A percentile compares a stretch with the other conserved stretches of the same genome.
Conservation (phyloP, 2,113 vertebrate species). For the Prinia subflava region DNA sequence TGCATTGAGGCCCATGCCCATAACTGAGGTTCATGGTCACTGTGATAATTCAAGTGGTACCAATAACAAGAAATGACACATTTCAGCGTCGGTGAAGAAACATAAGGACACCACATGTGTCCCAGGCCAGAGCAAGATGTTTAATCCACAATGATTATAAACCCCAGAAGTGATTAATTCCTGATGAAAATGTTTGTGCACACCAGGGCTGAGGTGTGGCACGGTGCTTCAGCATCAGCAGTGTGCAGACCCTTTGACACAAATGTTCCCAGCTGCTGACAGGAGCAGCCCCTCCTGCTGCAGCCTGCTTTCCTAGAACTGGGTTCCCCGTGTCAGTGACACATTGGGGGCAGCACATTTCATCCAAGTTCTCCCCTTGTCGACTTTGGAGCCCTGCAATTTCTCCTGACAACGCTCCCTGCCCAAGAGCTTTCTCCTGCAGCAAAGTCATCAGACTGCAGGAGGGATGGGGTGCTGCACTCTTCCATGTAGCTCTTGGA, state of each 20-base stretch:
- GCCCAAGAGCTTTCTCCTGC: not conserved
- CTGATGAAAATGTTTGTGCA: not conserved
- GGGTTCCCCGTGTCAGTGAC: not conserved
- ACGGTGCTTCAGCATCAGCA: not conserved
- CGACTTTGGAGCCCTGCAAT: not conserved
- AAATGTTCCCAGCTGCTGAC: not conserved
- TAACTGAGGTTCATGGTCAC: not conserved
- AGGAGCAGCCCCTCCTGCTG: not conserved
- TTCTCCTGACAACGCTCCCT: not conserved
- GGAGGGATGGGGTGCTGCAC: not conserved
- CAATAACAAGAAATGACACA: not conserved
- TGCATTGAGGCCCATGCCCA: too few relatives aligned
- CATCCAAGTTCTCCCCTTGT: not conserved
- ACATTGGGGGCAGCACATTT: not conserved
- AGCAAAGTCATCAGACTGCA: not conserved
- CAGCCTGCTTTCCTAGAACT: not conserved
- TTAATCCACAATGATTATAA: not conserved
- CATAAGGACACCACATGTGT: not conserved
- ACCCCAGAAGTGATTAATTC: not conserved
- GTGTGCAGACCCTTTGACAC: not conserved
- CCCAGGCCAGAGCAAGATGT: not conserved
- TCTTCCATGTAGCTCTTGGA: constrained; percentile 14
- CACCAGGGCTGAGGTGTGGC: not conserved
- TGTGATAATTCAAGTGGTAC: not conserved
- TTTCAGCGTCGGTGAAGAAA: not conserved